phyloP scores from a whole-genome alignment of 2,113 vertebrate species.

The Halcyon senegalensis region DNA sequence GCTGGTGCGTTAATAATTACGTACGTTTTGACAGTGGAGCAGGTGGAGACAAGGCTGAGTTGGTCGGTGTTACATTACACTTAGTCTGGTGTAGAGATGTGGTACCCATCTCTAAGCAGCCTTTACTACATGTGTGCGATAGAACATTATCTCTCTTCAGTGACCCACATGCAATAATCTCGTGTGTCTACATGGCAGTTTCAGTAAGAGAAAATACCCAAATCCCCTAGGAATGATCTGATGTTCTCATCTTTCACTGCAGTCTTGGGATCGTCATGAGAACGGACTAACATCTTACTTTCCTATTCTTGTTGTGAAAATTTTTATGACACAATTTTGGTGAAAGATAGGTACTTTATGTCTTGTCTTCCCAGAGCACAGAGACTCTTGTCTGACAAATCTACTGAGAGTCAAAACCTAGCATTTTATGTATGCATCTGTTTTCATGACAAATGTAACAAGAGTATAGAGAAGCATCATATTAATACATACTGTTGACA shows the following conservation, averaged over 20 bases:
- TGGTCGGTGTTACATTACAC: background rate
- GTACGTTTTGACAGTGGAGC: background rate
- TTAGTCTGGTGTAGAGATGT: background rate
- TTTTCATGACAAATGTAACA: background rate
- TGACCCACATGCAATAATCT: background rate
- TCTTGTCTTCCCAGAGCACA: background rate
- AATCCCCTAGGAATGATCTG: background rate
- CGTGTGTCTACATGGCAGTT: background rate
- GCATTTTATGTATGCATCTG: background rate
- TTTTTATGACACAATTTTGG: background rate
- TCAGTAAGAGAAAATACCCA: background rate
- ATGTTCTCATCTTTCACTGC: background rate
- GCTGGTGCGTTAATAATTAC: background rate
- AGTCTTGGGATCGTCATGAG: background rate
- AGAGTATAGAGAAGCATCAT: background rate
- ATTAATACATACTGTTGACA: background rate
- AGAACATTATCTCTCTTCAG: background rate
- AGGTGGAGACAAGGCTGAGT: background rate
- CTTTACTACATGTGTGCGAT: background rate
- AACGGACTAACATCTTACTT: background rate
- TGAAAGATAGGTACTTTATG: background rate
- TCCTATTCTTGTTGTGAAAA: background rate
- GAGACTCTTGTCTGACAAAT: background rate
- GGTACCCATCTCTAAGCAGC: background rate
- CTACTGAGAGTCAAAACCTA: background rate